Base-by-base conservation (phyloP, 2,113 vertebrate genomes). In the Cebus imitator region DNA sequence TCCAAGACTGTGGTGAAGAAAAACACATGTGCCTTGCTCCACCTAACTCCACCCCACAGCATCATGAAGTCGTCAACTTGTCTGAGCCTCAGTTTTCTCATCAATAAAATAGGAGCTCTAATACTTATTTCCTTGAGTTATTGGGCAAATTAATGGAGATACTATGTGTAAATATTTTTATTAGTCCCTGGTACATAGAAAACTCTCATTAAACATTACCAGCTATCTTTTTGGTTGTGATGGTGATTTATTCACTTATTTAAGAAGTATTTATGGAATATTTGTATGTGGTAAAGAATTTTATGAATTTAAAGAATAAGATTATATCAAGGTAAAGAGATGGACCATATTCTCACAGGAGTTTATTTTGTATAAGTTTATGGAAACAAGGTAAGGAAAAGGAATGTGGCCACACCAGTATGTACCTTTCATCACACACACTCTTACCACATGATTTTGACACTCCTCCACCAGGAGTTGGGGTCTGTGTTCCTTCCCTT, bases 1-100 rank as follows among this genome's bases (percentile, higher is more conserved):
- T 14, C 14, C 35, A 9, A 58, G 68, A 9, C 87, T 0, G 1
- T 8, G 10, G 27, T 43, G 37, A 72, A 64, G 25, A 50, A 55
- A 20, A 5, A 0, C 4, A 10, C 9, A 0, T 0, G 23, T 4
- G 6, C 20, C 72, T 8, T 1, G 8, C 30, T 72, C 17, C 17
- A 8, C 45, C 13, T 16, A 4, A 25, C 23, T 5, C 40, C 68
- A 3, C 0, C n/a, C 30, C 6, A 9, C 55, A 73, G 30, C n/a
- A 8, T 17, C 81, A n/a, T 61, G 32, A 25, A 57, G 23, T 21
- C 3, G 13, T 13, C 16, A 61, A 70, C 13, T n/a, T 66, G 17
- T n/a, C n/a, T 84, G 57, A 40, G 95, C 78, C 45, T 58, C 20
- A 6, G 43, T 23, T 70, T 80, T 70, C 75, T 64, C 45, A 43